These are phyloP conservation scores for Ceratosolen solmsi DNA, from an alignment of 1,140 invertebrate species.

Conservation along the genomic window DNA sequence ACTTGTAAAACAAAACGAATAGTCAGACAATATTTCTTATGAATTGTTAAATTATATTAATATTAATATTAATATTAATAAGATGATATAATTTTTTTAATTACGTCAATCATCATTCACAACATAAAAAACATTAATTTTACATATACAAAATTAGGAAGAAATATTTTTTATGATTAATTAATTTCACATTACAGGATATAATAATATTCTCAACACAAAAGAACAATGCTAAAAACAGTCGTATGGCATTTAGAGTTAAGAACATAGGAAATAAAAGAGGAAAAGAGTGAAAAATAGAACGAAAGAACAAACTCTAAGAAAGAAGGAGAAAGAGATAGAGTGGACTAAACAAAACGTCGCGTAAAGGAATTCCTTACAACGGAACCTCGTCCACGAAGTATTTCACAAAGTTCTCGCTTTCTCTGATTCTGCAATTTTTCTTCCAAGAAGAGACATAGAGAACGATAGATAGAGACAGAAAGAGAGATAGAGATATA, in stretches of 20 bases:
- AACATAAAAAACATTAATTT: too few relatives aligned
- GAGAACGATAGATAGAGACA: neutral
- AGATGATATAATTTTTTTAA: too few relatives aligned
- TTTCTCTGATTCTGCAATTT: conserved; percentile 20
- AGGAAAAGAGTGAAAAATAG: neutral
- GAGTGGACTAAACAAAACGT: conserved; percentile 20
- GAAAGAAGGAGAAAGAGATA: neutral
- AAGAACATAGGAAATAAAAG: conserved; percentile 3
- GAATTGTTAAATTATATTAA: too few relatives aligned
- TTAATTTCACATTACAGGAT: neutral
- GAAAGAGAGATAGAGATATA: too few relatives aligned
- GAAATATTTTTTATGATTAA: neutral
- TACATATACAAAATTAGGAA: neutral
- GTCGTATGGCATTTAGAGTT: conserved; percentile 20
- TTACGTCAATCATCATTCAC: too few relatives aligned
- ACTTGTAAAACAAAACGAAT: too few relatives aligned
- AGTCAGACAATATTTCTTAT: too few relatives aligned
- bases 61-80: too few relatives aligned
- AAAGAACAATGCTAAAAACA: conserved; percentile 14
- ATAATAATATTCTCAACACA: neutral
- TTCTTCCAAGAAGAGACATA: conserved; percentile 12
- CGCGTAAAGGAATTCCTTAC: conserved; percentile 41
- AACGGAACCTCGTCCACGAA: conserved; percentile 32
- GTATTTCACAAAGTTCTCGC: conserved; percentile 39
- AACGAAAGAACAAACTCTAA: neutral